Evolutionary conservation across 2,113 vertebrate genomes (phyloP), one percentile per base, ranked within the genome.

Genomic region (Phoenicopterus ruber): DNA sequence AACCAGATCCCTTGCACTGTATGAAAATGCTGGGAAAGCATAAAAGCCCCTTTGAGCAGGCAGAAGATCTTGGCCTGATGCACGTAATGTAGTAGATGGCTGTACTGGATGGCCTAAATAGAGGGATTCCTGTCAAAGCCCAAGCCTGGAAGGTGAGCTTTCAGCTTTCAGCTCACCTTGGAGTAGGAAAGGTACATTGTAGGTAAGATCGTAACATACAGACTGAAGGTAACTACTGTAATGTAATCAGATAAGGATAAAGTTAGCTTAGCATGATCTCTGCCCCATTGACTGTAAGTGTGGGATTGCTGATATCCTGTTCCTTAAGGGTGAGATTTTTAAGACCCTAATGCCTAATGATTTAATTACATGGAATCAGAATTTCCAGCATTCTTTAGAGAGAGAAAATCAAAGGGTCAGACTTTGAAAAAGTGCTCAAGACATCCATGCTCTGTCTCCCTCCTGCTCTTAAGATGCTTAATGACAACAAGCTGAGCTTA

Each of bases 1-100:
- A 61, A 66, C 6, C 11, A 47, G 14, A 46, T 22, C 10, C 4
- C 14, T 76, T 50, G 15, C 1, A 1, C 9, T 55, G 12, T 28
- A 17, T 55, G n/a, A 36, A 65, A 84, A 52, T 40, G 6, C 8
- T 71, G 50, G 21, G 17, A 44, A 72, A 58, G 8, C 11, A 52
- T 7, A 15, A 65, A 95, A 44, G 2, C 6, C 4, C 2, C 32
- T 79, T 11, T 61, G 28, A 59, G 34, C 20, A 63, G 7, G 38
- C 9, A 24, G n/a, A 40, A 58, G 28, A 42, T 26, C 22, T 29
- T 16, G 17, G 16, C 6, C 17, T 86, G 26, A 13, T 59, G 9
- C 16, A 28, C 21, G 2, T 4, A 22, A 2, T 22, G 25, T 11
- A 21, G 4, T 13, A 22, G 15, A 1, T 52, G 16, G 10, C 11